These are phyloP conservation scores for Daubentonia madagascariensis DNA, from an alignment of 2,113 vertebrate genomes.

Conservation along the genomic window DNA sequence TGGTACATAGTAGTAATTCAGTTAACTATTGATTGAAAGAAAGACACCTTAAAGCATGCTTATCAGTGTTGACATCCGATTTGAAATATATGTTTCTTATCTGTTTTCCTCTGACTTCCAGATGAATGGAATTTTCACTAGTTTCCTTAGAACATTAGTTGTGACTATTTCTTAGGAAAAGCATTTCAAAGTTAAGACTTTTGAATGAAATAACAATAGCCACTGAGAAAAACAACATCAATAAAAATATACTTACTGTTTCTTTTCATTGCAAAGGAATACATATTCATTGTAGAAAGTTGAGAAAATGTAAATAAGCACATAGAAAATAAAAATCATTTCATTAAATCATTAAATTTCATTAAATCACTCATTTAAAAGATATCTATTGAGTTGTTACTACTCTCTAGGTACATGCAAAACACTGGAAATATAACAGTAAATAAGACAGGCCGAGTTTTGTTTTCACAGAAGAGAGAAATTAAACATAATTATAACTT, in stretches of 20 bases:
- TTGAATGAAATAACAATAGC: neutral
- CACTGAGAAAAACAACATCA: neutral
- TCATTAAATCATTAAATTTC: neutral
- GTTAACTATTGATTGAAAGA: conserved; percentile 40
- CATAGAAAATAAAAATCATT: neutral
- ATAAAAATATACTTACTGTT: neutral
- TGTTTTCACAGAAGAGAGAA: neutral
- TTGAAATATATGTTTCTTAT: conserved; percentile 30
- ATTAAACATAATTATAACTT: neutral
- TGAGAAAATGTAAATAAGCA: neutral
- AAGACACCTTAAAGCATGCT: neutral
- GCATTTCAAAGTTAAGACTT: neutral
- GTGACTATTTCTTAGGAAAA: conserved; percentile 14
- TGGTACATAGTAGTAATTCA: conserved; percentile 38
- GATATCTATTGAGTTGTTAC: neutral
- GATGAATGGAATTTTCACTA: conserved; percentile 4
- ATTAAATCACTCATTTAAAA: neutral
- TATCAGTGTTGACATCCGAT: neutral
- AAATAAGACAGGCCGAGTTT: neutral
- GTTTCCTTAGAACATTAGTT: neutral
- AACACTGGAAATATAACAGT: neutral
- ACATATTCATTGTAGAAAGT: neutral
- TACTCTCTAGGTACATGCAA: neutral
- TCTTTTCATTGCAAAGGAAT: neutral
- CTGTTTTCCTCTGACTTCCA: conserved; percentile 32